phyloP scores from a whole-genome alignment of 2,113 vertebrate genomes.

The Sinocyclocheilus anshuiensis region DNA sequence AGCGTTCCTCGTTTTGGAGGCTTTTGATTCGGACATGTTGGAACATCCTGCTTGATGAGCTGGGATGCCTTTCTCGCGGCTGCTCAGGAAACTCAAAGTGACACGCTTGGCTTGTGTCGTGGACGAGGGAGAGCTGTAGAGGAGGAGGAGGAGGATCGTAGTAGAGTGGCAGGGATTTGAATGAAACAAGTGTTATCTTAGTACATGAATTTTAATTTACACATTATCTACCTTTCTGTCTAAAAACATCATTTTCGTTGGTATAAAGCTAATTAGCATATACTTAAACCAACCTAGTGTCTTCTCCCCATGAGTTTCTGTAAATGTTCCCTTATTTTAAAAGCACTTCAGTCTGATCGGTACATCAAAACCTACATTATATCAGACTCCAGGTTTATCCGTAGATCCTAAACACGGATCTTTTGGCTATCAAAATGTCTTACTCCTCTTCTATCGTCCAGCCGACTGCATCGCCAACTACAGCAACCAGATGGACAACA shows the following conservation, averaged over 20 bases:
- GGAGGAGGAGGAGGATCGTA: not conserved
- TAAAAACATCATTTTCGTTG: not conserved
- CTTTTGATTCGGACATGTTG: conserved; percentile 74
- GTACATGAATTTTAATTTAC: too few relatives aligned
- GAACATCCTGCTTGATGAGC: conserved; percentile 70
- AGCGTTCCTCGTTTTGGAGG: conserved; percentile 57
- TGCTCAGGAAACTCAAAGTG: conserved; percentile 60
- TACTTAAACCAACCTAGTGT: not conserved
- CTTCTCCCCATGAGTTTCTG: conserved; percentile 5
- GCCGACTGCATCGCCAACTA: conserved; percentile 99
- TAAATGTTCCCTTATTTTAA: not conserved
- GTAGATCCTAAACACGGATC: too few relatives aligned
- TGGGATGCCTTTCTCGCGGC: conserved; percentile 56
- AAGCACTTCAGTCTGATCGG: not conserved
- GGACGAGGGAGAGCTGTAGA: conserved; percentile 24
- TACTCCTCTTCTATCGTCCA: conserved; percentile 69
- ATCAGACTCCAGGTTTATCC: not conserved
- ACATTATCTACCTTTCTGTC: too few relatives aligned
- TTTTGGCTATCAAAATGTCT: conserved; percentile 61
- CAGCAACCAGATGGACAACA: conserved; percentile 99
- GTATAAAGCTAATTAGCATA: too few relatives aligned
- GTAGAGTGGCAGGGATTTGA: not conserved
- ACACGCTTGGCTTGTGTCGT: conserved; percentile 57
- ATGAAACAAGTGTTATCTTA: too few relatives aligned
- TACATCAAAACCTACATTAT: not conserved